A percentile compares a stretch with the other conserved stretches of the same genome.
These are phyloP conservation scores for Heterotis niloticus DNA, from an alignment of 2,113 vertebrate species.

Conservation along the genomic window DNA sequence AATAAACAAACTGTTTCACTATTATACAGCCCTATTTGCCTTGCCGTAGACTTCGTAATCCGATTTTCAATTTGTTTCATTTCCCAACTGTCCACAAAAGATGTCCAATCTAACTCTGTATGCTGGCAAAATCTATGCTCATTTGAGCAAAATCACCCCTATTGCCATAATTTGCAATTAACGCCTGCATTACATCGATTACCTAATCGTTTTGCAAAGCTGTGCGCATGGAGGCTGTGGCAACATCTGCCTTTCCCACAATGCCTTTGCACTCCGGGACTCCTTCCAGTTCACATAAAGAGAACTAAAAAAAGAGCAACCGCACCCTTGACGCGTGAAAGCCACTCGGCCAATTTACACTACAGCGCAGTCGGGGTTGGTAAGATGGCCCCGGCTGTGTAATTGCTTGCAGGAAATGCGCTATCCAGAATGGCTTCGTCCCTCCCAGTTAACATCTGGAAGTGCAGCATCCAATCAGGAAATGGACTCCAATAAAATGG, in stretches of 20 bases:
- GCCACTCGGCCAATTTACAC: neutral
- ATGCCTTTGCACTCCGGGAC: neutral
- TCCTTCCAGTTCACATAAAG: neutral
- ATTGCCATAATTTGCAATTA: constrained; percentile 3
- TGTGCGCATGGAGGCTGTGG: neutral
- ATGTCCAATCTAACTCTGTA: neutral
- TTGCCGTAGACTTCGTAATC: too few species aligned
- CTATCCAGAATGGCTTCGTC: constrained; percentile 46
- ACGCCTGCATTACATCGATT: neutral
- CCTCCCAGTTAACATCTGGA: constrained; percentile 58
- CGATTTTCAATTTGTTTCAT: too few species aligned
- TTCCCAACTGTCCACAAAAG: neutral
- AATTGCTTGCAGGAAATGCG: constrained; percentile 25
- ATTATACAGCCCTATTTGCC: too few species aligned
- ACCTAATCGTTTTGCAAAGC: neutral
- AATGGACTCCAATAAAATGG: constrained; percentile 67
- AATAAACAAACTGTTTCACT: too few species aligned
- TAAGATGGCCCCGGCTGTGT: constrained; percentile 7
- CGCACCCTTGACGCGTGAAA: neutral
- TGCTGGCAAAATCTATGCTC: neutral
- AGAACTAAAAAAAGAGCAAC: constrained; percentile 17
- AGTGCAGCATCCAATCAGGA: constrained; percentile 64
- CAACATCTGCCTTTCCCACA: neutral
- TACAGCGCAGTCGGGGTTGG: constrained; percentile 10
- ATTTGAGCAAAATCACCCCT: neutral